Base-by-base conservation (phyloP, 2,797 vertebrate species). In the Coendou prehensilis region DNA sequence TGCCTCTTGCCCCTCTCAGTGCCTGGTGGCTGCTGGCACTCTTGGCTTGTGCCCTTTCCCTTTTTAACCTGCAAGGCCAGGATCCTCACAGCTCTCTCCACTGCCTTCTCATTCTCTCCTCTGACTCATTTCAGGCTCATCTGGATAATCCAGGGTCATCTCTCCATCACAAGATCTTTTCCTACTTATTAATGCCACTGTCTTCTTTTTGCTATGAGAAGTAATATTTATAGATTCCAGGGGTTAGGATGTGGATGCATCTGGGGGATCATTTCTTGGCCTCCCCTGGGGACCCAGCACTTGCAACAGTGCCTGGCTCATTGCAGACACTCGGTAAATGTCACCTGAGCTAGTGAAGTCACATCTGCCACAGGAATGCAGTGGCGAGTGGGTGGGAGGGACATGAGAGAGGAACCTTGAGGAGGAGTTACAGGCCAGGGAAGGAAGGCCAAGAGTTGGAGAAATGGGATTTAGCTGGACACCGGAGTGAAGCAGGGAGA, bases 191-290 rank as follows among this genome's bases (percentile, higher is more conserved):
- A 69, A 67, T 61, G 56, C 28, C 33, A 20, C 61, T 11, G 57
- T 28, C 47, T 88, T 86, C 28, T 79, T 85, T 82, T 84, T 61
- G 37, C 5, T 33, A 50, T 7, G 20, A 78, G 84, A 83, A 8
- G n/a, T 76, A 76, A 71, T 71, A 71, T 28, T 81, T 41, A 84
- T 45, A 75, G 50, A 82, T 89, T 94, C 57, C 57, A 89, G 87
- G 45, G 45, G 28, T 93, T 87, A 64, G 41, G 15, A 76, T 28
- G 26, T 30, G 11, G 59, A 41, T 67, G 5, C 59, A 73, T 93
- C 57, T 64, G 33, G 5, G 11, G 9, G 28, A 18, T 5, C 7
- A 80, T 79, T 75, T 75, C 93, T 96, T 28, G 59, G 64, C 4
- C 20, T 93, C 52, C 4, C 30, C 30, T 18, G 33, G 9, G 41